phyloP scores from a whole-genome alignment of 2,797 vertebrate species.

The Sparus aurata region DNA sequence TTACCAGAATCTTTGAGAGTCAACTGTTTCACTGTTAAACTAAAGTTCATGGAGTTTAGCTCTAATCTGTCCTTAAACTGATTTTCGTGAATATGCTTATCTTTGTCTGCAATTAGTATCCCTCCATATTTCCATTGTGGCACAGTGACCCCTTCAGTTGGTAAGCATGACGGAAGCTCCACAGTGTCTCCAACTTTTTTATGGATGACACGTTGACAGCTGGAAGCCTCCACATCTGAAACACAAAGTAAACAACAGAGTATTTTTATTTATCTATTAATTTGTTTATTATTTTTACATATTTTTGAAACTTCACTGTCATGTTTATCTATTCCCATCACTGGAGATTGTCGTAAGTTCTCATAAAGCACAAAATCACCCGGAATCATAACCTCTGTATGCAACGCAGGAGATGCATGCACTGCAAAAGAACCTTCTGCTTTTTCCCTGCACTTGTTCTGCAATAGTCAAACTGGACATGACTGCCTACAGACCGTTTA shows the following conservation, averaged over 20 bases:
- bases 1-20: conserved; percentile 54
- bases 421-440: too few species aligned
- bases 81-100: accelerated
- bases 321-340: background rate
- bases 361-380: background rate
- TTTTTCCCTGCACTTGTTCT: too few species aligned
- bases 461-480: too few species aligned
- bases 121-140: accelerated
- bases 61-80: conserved; percentile 13
- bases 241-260: conserved; percentile 29
- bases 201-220: background rate
- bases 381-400: background rate
- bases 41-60: background rate
- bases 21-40: conserved; percentile 58
- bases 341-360: background rate
- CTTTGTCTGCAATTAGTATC: accelerated
- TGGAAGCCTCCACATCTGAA: conserved; percentile 60
- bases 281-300: too few species aligned
- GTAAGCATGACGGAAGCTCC: conserved; percentile 21
- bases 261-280: too few species aligned
- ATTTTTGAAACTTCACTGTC: background rate
- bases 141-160: accelerated
- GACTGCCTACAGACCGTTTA: too few species aligned
- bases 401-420: background rate
- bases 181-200: conserved; percentile 53